Conservation (phyloP, 2,113 vertebrate genomes). For the Halichoeres trimaculatus region DNA sequence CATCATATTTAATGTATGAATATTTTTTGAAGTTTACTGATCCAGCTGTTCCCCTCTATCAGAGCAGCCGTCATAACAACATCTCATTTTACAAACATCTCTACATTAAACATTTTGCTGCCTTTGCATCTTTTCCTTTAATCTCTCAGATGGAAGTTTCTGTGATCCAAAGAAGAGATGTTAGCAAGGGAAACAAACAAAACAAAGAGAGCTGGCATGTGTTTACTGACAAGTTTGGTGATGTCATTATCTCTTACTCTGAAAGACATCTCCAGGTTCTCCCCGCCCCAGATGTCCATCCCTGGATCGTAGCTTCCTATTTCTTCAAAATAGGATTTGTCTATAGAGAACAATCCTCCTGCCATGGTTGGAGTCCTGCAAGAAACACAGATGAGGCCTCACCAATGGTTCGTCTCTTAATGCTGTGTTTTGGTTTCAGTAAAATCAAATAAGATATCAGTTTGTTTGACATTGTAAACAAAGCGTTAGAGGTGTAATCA, state of each 20-base stretch:
- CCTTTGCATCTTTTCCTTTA: background rate
- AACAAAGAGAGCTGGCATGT: background rate
- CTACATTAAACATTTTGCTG: background rate
- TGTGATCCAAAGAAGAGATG: background rate
- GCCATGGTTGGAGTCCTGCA: conserved; percentile 98
- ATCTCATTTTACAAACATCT: background rate
- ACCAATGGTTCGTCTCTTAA: background rate
- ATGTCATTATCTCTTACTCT: conserved; percentile 75
- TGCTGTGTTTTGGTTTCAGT: conserved; percentile 8
- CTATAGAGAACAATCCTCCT: conserved; percentile 97
- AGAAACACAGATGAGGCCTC: conserved; percentile 6
- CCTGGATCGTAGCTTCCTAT: conserved; percentile 98
- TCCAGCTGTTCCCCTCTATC: too few relatives aligned
- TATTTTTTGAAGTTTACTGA: background rate
- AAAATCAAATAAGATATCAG: conserved; percentile 46
- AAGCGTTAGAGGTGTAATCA: conserved; percentile 53
- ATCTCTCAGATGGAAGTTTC: background rate
- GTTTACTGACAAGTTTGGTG: background rate
- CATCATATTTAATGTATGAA: background rate
- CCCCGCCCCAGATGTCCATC: conserved; percentile 99
- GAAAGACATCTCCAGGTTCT: conserved; percentile 99
- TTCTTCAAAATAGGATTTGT: conserved; percentile 98
- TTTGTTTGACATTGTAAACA: conserved; percentile 56
- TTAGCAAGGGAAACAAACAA: background rate
- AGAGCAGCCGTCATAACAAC: too few relatives aligned